phyloP scores from a whole-genome alignment of 2,888 invertebrate species.

The Hypercompe scribonia region DNA sequence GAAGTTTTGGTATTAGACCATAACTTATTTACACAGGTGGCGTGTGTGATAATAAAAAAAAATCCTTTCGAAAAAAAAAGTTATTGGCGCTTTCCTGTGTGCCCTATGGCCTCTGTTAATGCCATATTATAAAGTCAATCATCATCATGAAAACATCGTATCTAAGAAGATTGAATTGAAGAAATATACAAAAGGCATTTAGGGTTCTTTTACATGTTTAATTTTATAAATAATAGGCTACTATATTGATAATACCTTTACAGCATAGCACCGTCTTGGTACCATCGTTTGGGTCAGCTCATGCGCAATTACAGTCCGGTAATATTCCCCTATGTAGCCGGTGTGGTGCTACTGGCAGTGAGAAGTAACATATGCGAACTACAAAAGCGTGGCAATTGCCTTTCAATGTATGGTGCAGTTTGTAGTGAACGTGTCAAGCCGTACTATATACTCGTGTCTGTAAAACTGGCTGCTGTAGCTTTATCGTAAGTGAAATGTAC shows the following conservation, averaged over 20 bases:
- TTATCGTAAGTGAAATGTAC: conserved; percentile 75
- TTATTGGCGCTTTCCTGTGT: too few species aligned
- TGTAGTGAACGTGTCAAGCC: conserved; percentile 86
- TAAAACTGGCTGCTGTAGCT: conserved; percentile 76
- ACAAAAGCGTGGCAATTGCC: conserved; percentile 60
- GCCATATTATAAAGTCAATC: too few species aligned
- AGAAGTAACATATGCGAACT: conserved; percentile 68
- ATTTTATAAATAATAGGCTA: background rate
- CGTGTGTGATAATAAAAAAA: too few species aligned
- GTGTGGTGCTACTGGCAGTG: conserved; percentile 88
- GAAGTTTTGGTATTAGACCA: too few species aligned
- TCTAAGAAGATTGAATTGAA: too few species aligned
- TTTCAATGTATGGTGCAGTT: conserved; percentile 86
- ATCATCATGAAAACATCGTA: too few species aligned
- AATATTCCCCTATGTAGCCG: conserved; percentile 89
- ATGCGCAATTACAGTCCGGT: conserved; percentile 89
- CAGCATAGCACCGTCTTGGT: conserved; percentile 87
- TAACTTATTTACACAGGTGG: too few species aligned
- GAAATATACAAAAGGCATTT: background rate
- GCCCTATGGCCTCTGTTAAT: too few species aligned
- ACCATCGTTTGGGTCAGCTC: conserved; percentile 88
- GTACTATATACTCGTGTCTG: conserved; percentile 83
- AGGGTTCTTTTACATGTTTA: background rate
- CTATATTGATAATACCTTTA: background rate
- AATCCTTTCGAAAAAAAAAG: too few species aligned